Evolutionary conservation across 2,797 vertebrate species (phyloP).

Genomic region (Platyrinchus mystaceus): DNA sequence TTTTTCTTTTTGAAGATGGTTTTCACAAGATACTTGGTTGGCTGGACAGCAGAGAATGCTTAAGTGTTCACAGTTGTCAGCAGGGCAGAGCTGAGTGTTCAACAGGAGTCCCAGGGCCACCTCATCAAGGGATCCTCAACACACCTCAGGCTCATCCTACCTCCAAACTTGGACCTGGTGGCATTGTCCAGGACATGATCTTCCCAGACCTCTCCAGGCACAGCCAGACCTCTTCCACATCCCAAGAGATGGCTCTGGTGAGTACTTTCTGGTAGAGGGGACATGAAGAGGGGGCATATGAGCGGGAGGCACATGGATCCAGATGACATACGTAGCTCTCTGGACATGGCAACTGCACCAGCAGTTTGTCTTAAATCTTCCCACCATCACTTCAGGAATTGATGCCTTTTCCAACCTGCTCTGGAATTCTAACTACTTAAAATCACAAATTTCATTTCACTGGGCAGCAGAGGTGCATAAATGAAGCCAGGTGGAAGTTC

Average conservation of each 20-base stretch:
- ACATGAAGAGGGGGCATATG: not conserved
- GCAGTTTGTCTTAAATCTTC: not conserved
- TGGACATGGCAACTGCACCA: not conserved
- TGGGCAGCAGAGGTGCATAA: not conserved
- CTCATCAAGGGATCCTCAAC: not conserved
- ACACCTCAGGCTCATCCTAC: not conserved
- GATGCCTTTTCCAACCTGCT: rapidly evolving
- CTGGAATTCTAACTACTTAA: not conserved
- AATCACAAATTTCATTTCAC: not conserved
- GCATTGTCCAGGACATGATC: not conserved
- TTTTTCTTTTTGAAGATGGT: not conserved
- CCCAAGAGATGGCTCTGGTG: not conserved
- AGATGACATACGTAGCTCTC: not conserved
- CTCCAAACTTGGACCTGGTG: not conserved
- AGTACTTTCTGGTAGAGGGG: not conserved
- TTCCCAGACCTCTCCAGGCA: not conserved
- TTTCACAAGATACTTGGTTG: not conserved
- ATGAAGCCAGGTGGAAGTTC: not conserved
- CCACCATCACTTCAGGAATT: not conserved
- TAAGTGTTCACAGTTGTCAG: not conserved
- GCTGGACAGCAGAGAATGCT: not conserved
- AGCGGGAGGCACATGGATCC: not conserved
- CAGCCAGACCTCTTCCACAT: not conserved
- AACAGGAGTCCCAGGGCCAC: not conserved
- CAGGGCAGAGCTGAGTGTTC: not conserved